Percentiles rank a stretch among this genome's conserved stretches.
Conservation (phyloP, 2,888 invertebrate genomes). For the Erebia epiphron region DNA sequence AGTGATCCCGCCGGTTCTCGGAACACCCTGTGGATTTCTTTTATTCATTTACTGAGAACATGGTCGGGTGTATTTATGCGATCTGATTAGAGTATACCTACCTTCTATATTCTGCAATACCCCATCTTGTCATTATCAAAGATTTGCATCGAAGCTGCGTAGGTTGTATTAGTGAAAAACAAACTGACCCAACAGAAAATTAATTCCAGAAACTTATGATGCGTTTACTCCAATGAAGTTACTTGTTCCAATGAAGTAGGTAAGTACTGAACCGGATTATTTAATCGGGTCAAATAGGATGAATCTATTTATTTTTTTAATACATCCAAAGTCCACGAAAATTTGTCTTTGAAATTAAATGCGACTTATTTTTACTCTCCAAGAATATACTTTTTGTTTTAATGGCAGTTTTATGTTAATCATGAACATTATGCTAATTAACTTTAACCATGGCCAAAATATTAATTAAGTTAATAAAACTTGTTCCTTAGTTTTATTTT, state of each 20-base stretch:
- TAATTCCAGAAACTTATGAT: too few species aligned
- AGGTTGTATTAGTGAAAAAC: too few species aligned
- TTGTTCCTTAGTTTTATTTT: neutral
- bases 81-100: neutral
- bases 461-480: conserved; percentile 15
- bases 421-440: conserved; percentile 13
- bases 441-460: conserved; percentile 10
- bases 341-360: neutral
- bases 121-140: neutral
- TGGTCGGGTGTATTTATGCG: conserved; percentile 1
- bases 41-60: conserved; percentile 10
- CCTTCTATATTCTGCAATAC: neutral
- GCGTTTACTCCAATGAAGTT: too few species aligned
- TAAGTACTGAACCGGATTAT: too few species aligned
- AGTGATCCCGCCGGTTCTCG: conserved; percentile 10
- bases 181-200: too few species aligned
- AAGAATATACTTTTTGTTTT: conserved; percentile 17
- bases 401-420: conserved; percentile 16
- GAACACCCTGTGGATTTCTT: conserved; percentile 12
- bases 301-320: too few species aligned
- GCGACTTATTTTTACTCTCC: neutral
- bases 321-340: too few species aligned
- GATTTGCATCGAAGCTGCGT: too few species aligned
- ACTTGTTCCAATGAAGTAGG: too few species aligned
- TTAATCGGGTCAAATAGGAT: too few species aligned